These are phyloP conservation scores for Hystrix brachyura DNA, from an alignment of 2,113 vertebrate genomes.

Conservation along the genomic window DNA sequence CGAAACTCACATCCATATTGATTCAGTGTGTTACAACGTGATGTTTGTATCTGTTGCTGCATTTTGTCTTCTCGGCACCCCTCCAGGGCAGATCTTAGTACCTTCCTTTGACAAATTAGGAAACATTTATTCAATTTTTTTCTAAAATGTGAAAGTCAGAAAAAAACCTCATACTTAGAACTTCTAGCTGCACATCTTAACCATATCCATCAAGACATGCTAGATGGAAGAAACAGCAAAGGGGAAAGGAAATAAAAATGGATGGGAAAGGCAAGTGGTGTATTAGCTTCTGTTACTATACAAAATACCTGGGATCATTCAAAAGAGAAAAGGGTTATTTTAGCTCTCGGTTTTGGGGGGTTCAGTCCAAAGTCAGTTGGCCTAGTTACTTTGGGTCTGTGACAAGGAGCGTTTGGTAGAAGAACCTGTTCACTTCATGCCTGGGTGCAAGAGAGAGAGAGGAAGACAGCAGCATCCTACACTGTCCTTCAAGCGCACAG, in stretches of 20 bases:
- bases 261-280: background rate
- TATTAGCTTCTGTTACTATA: background rate
- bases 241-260: too few species aligned
- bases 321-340: background rate
- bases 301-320: background rate
- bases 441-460: background rate
- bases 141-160: background rate
- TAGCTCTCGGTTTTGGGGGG: background rate
- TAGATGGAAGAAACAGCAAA: background rate
- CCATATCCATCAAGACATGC: background rate
- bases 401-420: background rate
- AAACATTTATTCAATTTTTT: background rate
- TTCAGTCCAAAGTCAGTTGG: background rate
- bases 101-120: slow-evolving; percentile 32
- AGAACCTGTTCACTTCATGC: background rate
- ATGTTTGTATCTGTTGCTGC: background rate
- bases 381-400: background rate
- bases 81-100: background rate
- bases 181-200: background rate
- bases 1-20: background rate
- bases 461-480: background rate
- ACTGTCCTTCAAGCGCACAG: background rate
- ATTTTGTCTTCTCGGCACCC: background rate
- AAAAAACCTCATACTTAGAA: slow-evolving; percentile 35
- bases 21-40: background rate